phyloP scores from a whole-genome alignment of 2,888 invertebrate species.

The Diadegma fenestrale region DNA sequence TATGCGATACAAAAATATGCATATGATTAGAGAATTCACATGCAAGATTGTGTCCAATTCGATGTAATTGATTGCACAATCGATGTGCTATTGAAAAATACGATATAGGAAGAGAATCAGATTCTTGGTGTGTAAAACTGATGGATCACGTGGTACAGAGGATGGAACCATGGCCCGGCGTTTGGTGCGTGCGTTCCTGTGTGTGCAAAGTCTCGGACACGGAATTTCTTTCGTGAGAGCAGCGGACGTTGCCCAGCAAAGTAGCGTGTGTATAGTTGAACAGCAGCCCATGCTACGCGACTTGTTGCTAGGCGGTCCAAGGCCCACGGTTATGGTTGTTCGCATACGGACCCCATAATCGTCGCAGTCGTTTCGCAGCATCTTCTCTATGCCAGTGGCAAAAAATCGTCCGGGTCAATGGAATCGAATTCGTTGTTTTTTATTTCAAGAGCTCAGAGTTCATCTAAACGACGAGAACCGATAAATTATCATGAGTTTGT shows the following conservation, averaged over 20 bases:
- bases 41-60: neutral
- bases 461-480: neutral
- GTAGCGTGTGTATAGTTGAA: slow-evolving; percentile 42
- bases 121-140: neutral
- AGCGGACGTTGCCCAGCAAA: slow-evolving; percentile 68
- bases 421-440: slow-evolving; percentile 32
- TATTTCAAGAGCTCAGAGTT: neutral
- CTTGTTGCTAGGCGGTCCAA: slow-evolving; percentile 78
- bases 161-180: slow-evolving; percentile 31
- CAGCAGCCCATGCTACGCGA: slow-evolving; percentile 60
- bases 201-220: slow-evolving; percentile 25
- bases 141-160: slow-evolving; percentile 16
- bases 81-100: neutral
- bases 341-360: slow-evolving; percentile 57
- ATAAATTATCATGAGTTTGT: neutral
- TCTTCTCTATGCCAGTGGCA: slow-evolving; percentile 20
- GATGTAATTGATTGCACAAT: no score
- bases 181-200: slow-evolving; percentile 1
- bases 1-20: neutral
- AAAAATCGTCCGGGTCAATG: slow-evolving; percentile 24
- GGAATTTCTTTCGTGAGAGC: slow-evolving; percentile 57
- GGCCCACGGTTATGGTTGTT: slow-evolving; percentile 75
- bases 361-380: slow-evolving; percentile 53
- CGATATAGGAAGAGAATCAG: neutral
- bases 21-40: neutral